phyloP scores from a whole-genome alignment of 2,797 vertebrate species.

The Macroramphosus scolopax region DNA sequence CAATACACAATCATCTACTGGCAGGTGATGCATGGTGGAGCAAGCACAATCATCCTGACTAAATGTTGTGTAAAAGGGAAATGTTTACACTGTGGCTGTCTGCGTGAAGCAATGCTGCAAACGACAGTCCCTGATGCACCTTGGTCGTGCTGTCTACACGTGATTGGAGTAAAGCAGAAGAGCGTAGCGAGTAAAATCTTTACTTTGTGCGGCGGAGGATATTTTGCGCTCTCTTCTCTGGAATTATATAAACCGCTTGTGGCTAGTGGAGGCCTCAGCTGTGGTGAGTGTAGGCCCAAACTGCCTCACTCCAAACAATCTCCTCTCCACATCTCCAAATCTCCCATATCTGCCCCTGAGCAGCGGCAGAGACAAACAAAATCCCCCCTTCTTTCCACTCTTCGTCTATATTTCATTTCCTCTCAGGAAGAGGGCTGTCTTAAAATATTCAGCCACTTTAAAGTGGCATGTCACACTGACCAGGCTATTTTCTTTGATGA shows the following conservation, averaged over 20 bases:
- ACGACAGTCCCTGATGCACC: slow-evolving; percentile 60
- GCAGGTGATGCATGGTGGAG: slow-evolving; percentile 60
- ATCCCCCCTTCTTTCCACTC: slow-evolving; percentile 61
- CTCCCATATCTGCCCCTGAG: slow-evolving; percentile 72
- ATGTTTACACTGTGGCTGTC: slow-evolving; percentile 59
- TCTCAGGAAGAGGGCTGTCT: slow-evolving; percentile 64
- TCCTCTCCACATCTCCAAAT: slow-evolving; percentile 71
- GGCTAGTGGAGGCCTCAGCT: slow-evolving; percentile 74
- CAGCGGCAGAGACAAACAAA: slow-evolving; percentile 71
- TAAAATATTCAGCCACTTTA: slow-evolving; percentile 70
- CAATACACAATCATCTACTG: slow-evolving; percentile 55
- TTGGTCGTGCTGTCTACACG: slow-evolving; percentile 49
- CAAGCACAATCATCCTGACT: slow-evolving; percentile 58
- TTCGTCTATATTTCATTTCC: slow-evolving; percentile 72
- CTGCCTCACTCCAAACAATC: slow-evolving; percentile 70
- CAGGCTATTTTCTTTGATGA: slow-evolving; percentile 71
- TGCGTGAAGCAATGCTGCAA: slow-evolving; percentile 46
- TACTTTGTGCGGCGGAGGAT: slow-evolving; percentile 57
- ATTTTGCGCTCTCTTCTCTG: slow-evolving; percentile 73
- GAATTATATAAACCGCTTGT: slow-evolving; percentile 76
- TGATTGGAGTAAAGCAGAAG: slow-evolving; percentile 47
- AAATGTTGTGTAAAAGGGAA: slow-evolving; percentile 59
- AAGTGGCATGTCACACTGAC: slow-evolving; percentile 65
- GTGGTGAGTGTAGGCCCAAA: slow-evolving; percentile 62
- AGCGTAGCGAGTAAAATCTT: slow-evolving; percentile 45